A percentile compares a stretch with the other conserved stretches of the same genome.
These are phyloP conservation scores for Sabatieria punctata DNA, from an alignment of 2,888 invertebrate species.

Conservation along the genomic window DNA sequence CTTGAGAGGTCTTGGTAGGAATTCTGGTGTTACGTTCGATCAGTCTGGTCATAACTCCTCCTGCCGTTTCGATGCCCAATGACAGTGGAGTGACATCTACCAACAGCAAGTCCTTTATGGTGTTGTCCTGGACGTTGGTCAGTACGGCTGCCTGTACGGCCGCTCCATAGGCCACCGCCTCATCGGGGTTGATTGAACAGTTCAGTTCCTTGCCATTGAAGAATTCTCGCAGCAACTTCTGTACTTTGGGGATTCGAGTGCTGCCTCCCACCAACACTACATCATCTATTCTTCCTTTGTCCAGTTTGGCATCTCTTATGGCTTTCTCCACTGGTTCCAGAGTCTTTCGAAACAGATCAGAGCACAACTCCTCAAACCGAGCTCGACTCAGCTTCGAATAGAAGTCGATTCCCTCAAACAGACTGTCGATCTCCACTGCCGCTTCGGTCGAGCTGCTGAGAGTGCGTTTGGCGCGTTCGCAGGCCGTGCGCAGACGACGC, in stretches of 20 bases:
- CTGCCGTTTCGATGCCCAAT: slow-evolving; percentile 64
- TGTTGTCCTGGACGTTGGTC: too few species aligned
- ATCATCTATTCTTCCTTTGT: slow-evolving; percentile 65
- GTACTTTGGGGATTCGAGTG: slow-evolving; percentile 91
- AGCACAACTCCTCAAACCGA: slow-evolving; percentile 88
- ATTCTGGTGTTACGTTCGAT: slow-evolving; percentile 47
- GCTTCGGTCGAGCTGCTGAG: slow-evolving; percentile 43
- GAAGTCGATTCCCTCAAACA: slow-evolving; percentile 82
- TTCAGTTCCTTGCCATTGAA: slow-evolving; percentile 87
- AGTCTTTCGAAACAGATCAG: too few species aligned
- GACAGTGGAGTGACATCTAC: slow-evolving; percentile 83
- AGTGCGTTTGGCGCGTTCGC: slow-evolving; percentile 47
- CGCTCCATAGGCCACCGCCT: slow-evolving; percentile 90
- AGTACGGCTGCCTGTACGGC: too few species aligned
- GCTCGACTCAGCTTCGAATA: slow-evolving; percentile 83
- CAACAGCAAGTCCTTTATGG: slow-evolving; percentile 73
- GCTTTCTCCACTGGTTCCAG: slow-evolving; percentile 94
- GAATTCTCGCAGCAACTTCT: slow-evolving; percentile 64
- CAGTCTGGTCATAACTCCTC: slow-evolving; percentile 59
- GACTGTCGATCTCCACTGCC: slow-evolving; percentile 71
- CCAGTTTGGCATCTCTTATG: slow-evolving; percentile 82
- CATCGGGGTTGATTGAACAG: slow-evolving; percentile 83
- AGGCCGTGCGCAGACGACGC: slow-evolving; percentile 40
- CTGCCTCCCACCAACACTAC: slow-evolving; percentile 65
- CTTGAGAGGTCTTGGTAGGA: slow-evolving; percentile 31